Base-by-base conservation (phyloP, 2,888 invertebrate species). In the Clepsis dumicolana region DNA sequence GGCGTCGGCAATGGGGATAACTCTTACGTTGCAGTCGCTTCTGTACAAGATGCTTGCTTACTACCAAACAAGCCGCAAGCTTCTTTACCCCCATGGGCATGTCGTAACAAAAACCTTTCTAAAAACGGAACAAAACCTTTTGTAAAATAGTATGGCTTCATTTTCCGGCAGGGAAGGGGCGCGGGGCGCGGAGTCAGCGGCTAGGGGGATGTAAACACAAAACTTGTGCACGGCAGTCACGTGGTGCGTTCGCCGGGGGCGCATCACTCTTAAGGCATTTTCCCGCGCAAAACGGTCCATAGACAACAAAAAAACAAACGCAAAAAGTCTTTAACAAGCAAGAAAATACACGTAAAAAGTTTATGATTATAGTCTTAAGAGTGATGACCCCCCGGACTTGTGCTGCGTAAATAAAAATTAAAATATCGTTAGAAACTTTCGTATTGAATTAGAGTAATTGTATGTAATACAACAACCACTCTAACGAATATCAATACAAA, bases 401-500 rank as follows among this genome's bases (percentile, higher is more conserved):
- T 12, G 41, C 52, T 52, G 52, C n/a, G 48, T 12, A 21, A 56
- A 56, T 25, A 2, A 27, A 53, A 29, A 25, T n/a, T n/a, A 56
- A n/a, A 14, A 18, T 21, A 14, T 24, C 38, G 4, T 38, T 59
- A 41, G 14, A 38, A 59, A 25, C 25, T 81, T 79, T 81, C 78
- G 88, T 90, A 89, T 90, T 89, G 88, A 85, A 80, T 89, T 88
- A 86, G 88, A 90, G 89, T 88, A 77, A 79, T 85, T 89, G 89
- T 89, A 90, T 86, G 66, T 74, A 83, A 90, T 86, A 84, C 87
- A 90, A 84, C 88, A 91, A 91, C 90, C 86, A 88, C 88, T 91
- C 93, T 92, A 88, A 88, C 80, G 93, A 93, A 93, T 93, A 93
- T 93, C 93, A 89, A 88, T 91, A 89, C 89, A 82, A 82, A 89